Percentiles rank a stretch among this genome's conserved stretches.
These are phyloP conservation scores for Malurus melanocephalus DNA, from an alignment of 2,113 vertebrate genomes.

Conservation along the genomic window DNA sequence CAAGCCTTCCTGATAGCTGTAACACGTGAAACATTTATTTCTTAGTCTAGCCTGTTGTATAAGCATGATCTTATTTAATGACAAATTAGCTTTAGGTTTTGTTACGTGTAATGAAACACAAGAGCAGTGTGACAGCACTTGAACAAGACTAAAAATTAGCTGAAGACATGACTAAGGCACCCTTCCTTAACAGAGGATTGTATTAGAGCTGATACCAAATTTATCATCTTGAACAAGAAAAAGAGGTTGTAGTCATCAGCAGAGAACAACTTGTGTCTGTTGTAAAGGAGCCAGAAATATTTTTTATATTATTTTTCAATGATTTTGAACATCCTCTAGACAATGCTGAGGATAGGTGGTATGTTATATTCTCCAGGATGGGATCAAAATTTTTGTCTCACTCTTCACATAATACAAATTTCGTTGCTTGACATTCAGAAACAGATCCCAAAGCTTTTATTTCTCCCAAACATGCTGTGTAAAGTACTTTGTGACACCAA, in stretches of 20 bases:
- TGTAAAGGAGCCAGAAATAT: background rate
- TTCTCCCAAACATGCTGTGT: too few species aligned
- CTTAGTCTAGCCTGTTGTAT: background rate
- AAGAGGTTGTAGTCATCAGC: background rate
- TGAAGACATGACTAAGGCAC: background rate
- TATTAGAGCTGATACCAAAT: background rate
- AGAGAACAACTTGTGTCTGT: background rate
- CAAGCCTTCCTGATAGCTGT: constrained; percentile 80
- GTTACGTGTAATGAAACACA: background rate
- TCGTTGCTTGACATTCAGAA: background rate
- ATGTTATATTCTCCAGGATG: background rate
- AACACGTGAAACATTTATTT: background rate
- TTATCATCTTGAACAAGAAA: background rate
- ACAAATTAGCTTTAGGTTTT: background rate
- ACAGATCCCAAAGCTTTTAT: background rate
- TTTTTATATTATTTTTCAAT: background rate
- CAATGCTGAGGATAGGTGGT: background rate
- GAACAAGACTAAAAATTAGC: constrained; percentile 42
- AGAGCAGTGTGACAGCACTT: background rate
- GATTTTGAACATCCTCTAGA: background rate
- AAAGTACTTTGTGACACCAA: too few species aligned
- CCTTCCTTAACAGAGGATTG: background rate
- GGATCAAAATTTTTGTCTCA: background rate
- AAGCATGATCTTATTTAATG: background rate
- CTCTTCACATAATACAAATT: background rate